A percentile compares a stretch with the other conserved stretches of the same genome.
Conservation (phyloP, 2,888 invertebrate species). For the Drosophila demipolita region DNA sequence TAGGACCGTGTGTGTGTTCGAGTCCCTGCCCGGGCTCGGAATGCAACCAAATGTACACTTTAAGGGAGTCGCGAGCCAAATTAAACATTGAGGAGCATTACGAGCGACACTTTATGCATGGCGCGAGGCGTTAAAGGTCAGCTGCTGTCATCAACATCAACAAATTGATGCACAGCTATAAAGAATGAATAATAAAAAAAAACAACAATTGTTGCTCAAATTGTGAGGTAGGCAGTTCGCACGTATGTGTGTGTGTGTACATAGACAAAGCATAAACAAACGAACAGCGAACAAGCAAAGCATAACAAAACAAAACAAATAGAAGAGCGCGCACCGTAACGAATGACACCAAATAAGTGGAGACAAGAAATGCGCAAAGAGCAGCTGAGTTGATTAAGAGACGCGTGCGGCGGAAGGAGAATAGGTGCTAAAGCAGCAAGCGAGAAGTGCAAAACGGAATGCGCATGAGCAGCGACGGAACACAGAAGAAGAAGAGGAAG, state of each 20-base stretch:
- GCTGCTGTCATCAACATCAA: slow-evolving; percentile 28
- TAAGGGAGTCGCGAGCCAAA: slow-evolving; percentile 22
- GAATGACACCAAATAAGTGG: slow-evolving; percentile 62
- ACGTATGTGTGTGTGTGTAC: not conserved
- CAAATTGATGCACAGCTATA: slow-evolving; percentile 42
- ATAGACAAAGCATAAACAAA: slow-evolving; percentile 2
- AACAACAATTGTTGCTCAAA: slow-evolving; percentile 35
- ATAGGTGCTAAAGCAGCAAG: slow-evolving; percentile 14
- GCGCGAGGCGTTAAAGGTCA: slow-evolving; percentile 71
- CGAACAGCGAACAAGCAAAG: slow-evolving; percentile 36
- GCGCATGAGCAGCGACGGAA: slow-evolving; percentile 30
- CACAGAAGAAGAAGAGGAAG: slow-evolving; percentile 4
- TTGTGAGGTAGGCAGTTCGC: slow-evolving; percentile 6
- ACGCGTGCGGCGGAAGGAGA: not conserved
- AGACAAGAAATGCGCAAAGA: slow-evolving; percentile 15
- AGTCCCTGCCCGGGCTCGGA: not conserved
- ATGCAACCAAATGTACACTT: not conserved
- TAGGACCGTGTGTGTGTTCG: not conserved
- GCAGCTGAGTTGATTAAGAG: not conserved
- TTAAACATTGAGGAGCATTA: slow-evolving; percentile 22
- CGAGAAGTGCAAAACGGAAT: slow-evolving; percentile 42
- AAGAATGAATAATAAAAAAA: slow-evolving; percentile 28
- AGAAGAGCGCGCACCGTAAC: slow-evolving; percentile 62
- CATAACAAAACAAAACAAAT: slow-evolving; percentile 42
- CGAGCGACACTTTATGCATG: slow-evolving; percentile 47